phyloP scores from a whole-genome alignment of 2,797 vertebrate species.

The Caiman crocodilus region DNA sequence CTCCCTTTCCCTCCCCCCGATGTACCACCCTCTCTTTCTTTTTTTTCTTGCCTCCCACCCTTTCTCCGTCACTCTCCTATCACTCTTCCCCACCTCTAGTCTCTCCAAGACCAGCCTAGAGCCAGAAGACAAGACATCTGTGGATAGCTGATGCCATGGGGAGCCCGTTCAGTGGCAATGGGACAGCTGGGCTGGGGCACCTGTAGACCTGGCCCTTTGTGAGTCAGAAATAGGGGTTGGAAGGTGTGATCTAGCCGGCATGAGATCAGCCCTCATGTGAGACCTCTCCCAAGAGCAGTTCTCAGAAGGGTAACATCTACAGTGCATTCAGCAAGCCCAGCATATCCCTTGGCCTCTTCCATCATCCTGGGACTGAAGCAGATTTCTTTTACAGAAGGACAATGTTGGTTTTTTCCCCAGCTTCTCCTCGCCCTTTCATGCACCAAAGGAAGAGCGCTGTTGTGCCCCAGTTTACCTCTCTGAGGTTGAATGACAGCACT shows the following conservation, averaged over 20 bases:
- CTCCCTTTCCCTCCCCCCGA: background rate
- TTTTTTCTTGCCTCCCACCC: background rate
- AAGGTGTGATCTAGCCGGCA: background rate
- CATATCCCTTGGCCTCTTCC: too few relatives aligned
- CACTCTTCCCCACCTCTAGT: too few relatives aligned
- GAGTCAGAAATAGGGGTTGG: background rate
- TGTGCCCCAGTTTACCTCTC: background rate
- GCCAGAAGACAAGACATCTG: background rate
- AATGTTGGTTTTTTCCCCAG: background rate
- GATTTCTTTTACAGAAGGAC: background rate
- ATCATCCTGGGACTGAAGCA: background rate
- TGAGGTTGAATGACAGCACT: background rate
- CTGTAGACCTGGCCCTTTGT: background rate
- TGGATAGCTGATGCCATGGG: background rate
- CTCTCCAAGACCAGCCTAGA: background rate
- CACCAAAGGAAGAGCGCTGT: background rate
- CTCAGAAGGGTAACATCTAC: background rate
- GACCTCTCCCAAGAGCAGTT: background rate
- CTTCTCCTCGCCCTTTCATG: background rate
- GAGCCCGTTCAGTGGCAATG: too few relatives aligned
- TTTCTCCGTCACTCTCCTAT: background rate
- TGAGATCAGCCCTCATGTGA: background rate
- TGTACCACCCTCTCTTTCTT: background rate
- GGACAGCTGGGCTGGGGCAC: background rate
- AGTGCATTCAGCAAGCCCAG: background rate